phyloP scores from a whole-genome alignment of 2,888 invertebrate genomes.

The Dicranocentrus wangi region DNA sequence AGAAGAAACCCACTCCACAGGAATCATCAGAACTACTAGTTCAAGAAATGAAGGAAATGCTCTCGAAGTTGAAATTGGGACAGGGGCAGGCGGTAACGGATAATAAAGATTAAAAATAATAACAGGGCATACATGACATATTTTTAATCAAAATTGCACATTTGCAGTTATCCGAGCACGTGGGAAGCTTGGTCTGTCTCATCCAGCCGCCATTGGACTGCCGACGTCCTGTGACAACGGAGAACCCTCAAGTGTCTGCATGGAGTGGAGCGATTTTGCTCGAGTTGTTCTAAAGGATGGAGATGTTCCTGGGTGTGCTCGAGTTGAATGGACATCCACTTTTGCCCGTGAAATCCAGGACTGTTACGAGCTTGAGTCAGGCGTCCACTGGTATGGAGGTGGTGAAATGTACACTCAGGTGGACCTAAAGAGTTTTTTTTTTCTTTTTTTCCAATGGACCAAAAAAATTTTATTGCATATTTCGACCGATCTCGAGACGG shows the following conservation, averaged over 20 bases:
- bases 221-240: background rate
- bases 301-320: constrained; percentile 22
- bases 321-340: constrained; percentile 64
- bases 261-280: constrained; percentile 34
- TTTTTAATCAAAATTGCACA: background rate
- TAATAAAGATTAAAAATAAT: background rate
- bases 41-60: background rate
- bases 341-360: constrained; percentile 62
- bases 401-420: constrained; percentile 52
- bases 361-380: constrained; percentile 59
- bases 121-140: background rate
- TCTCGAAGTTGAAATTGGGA: background rate
- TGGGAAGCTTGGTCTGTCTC: constrained; percentile 24
- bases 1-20: too few relatives aligned
- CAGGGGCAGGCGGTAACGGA: background rate
- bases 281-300: background rate
- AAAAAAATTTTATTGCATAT: too few relatives aligned
- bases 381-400: constrained; percentile 64
- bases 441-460: too few relatives aligned
- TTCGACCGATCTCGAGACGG: too few relatives aligned
- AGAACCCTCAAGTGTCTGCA: background rate
- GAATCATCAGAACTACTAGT: too few relatives aligned
- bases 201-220: background rate
- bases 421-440: too few relatives aligned
- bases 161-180: constrained; percentile 13